These are phyloP conservation scores for Phymorhynchus buccinoides DNA, from an alignment of 1,140 invertebrate species.

Conservation along the genomic window DNA sequence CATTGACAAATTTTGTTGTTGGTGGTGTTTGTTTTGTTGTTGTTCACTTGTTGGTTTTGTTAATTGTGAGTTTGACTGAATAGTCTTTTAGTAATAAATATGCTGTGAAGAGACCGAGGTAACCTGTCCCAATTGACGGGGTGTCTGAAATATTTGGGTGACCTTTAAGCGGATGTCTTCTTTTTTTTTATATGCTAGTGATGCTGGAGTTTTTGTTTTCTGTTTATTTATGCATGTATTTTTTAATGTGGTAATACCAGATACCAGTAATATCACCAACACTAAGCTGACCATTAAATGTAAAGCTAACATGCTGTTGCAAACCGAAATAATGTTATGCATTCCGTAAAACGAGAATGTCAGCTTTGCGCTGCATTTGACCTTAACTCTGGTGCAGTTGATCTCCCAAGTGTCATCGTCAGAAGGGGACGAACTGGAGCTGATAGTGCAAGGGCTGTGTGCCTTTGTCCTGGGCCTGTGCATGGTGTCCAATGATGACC, in stretches of 20 bases:
- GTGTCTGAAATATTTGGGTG: too few species aligned
- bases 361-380: constrained; percentile 64
- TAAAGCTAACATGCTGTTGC: neutral
- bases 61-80: too few species aligned
- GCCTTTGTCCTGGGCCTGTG: constrained; percentile 95
- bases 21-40: too few species aligned
- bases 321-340: neutral
- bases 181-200: neutral
- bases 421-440: constrained; percentile 86
- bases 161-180: too few species aligned
- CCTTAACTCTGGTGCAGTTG: constrained; percentile 65
- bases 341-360: neutral
- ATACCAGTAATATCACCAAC: too few species aligned
- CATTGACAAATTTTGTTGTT: too few species aligned
- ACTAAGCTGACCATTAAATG: too few species aligned
- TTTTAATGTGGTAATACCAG: neutral
- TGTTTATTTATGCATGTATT: neutral
- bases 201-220: neutral
- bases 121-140: too few species aligned
- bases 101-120: too few species aligned
- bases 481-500: constrained; percentile 93
- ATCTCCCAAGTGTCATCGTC: constrained; percentile 74
- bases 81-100: too few species aligned
- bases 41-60: too few species aligned
- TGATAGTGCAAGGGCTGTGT: constrained; percentile 90